A percentile compares a stretch with the other conserved stretches of the same genome.
Conservation (phyloP, 2,797 vertebrate genomes). For the Vipera latastei region DNA sequence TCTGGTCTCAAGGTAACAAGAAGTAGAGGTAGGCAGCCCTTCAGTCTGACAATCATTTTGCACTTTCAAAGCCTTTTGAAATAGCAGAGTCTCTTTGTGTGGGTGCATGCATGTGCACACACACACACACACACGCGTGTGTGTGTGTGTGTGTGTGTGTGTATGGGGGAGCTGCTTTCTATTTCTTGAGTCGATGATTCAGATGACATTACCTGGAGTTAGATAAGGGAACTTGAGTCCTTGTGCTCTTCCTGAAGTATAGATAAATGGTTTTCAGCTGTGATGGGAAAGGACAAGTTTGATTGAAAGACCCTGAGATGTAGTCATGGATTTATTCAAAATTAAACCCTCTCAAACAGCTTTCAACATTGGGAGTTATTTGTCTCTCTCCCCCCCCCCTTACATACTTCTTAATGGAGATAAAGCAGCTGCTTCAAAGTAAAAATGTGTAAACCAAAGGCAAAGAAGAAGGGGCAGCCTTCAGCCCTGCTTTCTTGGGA, state of each 20-base stretch:
- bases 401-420: neutral
- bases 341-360: neutral
- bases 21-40: neutral
- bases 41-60: neutral
- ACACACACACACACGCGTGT: no score
- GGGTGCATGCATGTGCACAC: neutral
- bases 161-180: neutral
- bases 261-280: neutral
- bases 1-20: neutral
- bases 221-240: neutral
- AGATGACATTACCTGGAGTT: neutral
- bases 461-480: neutral
- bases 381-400: no score
- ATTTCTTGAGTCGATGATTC: neutral
- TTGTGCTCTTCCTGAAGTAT: neutral
- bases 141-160: neutral
- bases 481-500: neutral
- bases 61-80: neutral
- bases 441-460: neutral
- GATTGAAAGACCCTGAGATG: neutral
- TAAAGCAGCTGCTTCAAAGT: neutral
- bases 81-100: neutral
- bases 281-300: neutral
- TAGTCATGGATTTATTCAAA: neutral
- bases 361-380: neutral